These are phyloP conservation scores for Alouatta palliata DNA, from an alignment of 2,113 vertebrate species.

Conservation along the genomic window DNA sequence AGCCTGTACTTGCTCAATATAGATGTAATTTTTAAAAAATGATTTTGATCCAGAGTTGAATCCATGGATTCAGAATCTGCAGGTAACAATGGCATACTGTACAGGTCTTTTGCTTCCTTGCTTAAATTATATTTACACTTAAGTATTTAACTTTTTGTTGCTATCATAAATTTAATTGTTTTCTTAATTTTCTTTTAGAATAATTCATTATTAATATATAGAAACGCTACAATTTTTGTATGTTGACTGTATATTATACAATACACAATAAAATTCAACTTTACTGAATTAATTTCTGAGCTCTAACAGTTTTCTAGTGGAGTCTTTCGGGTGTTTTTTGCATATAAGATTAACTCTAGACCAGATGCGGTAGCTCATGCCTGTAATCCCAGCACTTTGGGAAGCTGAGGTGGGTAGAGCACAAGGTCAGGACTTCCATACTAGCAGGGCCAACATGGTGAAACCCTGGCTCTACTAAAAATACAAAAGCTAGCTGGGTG, in stretches of 20 bases:
- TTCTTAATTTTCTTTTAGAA: not conserved
- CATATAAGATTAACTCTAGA: not conserved
- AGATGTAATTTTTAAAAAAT: not conserved
- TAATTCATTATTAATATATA: not conserved
- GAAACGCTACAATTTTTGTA: not conserved
- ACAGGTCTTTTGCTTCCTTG: not conserved
- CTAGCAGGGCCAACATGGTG: too few species aligned
- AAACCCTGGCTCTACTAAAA: too few species aligned
- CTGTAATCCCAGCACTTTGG: too few species aligned
- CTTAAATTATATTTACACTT: not conserved
- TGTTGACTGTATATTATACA: not conserved
- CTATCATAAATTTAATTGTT: not conserved
- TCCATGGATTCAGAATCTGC: not conserved
- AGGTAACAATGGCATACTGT: too few species aligned
- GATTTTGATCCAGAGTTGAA: not conserved
- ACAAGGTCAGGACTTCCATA: too few species aligned
- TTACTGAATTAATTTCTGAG: not conserved
- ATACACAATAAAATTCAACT: not conserved
- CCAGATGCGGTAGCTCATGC: too few species aligned
- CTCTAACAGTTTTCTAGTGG: not conserved
- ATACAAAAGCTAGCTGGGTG: too few species aligned
- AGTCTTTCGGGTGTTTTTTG: not conserved
- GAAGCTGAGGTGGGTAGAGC: too few species aligned
- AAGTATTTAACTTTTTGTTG: not conserved
- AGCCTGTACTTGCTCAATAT: not conserved